Conservation (phyloP, 2,113 vertebrate genomes). For the Cathartes aura region DNA sequence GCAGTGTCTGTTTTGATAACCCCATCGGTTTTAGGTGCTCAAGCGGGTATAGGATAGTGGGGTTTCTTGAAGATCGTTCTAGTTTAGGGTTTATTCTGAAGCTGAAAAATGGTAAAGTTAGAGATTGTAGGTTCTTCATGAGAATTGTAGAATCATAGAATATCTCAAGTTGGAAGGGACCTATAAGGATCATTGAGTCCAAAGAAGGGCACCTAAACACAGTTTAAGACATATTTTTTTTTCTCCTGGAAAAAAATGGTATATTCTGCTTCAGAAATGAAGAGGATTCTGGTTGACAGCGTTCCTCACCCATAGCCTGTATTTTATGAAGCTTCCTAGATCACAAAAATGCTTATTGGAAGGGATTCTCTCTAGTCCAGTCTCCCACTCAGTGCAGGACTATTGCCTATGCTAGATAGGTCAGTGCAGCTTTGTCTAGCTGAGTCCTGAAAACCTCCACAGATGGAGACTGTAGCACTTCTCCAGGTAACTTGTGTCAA, state of each 20-base stretch:
- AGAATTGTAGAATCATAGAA: neutral
- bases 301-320: neutral
- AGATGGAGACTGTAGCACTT: neutral
- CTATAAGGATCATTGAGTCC: neutral
- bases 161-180: neutral
- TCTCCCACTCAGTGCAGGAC: neutral
- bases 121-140: neutral
- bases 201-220: neutral
- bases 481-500: neutral
- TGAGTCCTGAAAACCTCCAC: neutral
- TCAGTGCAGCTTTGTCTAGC: neutral
- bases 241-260: neutral
- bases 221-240: neutral
- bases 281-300: neutral
- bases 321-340: neutral
- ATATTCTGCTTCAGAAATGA: neutral
- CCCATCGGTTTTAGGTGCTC: neutral
- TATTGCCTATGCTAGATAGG: neutral
- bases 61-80: neutral
- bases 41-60: too few relatives aligned
- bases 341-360: neutral
- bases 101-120: neutral
- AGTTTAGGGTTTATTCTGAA: neutral
- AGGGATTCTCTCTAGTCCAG: neutral
- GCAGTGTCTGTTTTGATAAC: neutral